Percentiles rank a stretch among this genome's conserved stretches.
Conservation (phyloP, 2,797 vertebrate species). For the Hypotaenidia philippensis region DNA sequence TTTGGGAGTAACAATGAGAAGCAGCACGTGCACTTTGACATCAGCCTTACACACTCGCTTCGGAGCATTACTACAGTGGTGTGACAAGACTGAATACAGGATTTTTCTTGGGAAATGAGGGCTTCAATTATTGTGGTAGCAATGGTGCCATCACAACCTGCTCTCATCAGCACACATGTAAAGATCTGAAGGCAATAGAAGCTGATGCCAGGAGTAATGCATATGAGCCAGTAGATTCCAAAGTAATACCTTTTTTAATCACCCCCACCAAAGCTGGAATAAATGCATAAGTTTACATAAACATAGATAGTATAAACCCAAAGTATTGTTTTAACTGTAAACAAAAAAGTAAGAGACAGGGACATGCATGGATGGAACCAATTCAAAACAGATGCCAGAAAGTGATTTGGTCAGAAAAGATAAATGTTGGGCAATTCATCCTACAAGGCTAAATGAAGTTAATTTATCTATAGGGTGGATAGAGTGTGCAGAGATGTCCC, state of each 20-base stretch:
- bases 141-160: not conserved
- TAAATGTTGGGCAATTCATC: not conserved
- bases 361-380: not conserved
- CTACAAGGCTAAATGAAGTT: not conserved
- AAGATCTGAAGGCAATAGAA: not conserved
- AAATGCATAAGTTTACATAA: not conserved
- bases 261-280: not conserved
- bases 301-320: not conserved
- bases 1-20: not conserved
- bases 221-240: not conserved
- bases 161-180: not conserved
- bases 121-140: not conserved
- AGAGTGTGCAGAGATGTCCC: too few relatives aligned
- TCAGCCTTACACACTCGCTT: not conserved
- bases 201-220: not conserved
- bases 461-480: not conserved
- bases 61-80: not conserved
- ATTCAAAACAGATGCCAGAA: conserved; percentile 18
- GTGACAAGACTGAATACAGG: not conserved
- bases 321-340: conserved; percentile 34
- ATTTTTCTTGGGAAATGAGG: not conserved
- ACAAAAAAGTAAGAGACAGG: not conserved
- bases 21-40: not conserved
- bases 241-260: not conserved
- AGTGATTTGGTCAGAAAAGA: not conserved